These are phyloP conservation scores for Porites evermanni DNA, from an alignment of 92 coral and sea anemone genomes.

Conservation along the genomic window DNA sequence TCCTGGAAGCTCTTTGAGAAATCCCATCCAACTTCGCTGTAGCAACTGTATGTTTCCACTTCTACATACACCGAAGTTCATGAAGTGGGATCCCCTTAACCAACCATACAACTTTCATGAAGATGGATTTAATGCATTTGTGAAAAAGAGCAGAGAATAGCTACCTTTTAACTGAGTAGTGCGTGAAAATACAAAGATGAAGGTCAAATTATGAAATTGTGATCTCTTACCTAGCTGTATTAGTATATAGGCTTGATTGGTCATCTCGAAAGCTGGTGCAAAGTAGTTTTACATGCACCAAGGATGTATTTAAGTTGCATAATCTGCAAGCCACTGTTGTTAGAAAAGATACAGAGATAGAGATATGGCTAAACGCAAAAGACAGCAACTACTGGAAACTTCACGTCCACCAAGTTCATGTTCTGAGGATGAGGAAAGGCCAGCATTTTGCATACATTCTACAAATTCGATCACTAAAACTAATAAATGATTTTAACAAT, in stretches of 20 bases:
- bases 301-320: no score
- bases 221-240: no score
- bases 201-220: not conserved
- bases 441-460: no score
- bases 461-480: no score
- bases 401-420: no score
- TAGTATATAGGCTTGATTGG: constrained; percentile 65
- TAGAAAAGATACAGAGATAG: no score
- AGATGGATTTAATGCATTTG: constrained; percentile 34
- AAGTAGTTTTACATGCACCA: no score
- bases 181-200: constrained; percentile 7
- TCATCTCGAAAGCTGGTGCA: not conserved
- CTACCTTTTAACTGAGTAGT: constrained; percentile 9
- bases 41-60: constrained; percentile 49
- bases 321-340: no score
- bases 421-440: no score
- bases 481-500: not conserved
- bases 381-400: no score
- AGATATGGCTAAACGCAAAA: no score
- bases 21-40: constrained; percentile 43
- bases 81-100: constrained; percentile 12
- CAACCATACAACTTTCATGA: constrained; percentile 17
- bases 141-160: constrained; percentile 14
- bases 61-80: constrained; percentile 29
- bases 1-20: constrained; percentile 9